Evolutionary conservation across 2,888 invertebrate species (phyloP), one percentile per base, ranked within the genome.

Genomic region (Gonocerus acuteangulatus): DNA sequence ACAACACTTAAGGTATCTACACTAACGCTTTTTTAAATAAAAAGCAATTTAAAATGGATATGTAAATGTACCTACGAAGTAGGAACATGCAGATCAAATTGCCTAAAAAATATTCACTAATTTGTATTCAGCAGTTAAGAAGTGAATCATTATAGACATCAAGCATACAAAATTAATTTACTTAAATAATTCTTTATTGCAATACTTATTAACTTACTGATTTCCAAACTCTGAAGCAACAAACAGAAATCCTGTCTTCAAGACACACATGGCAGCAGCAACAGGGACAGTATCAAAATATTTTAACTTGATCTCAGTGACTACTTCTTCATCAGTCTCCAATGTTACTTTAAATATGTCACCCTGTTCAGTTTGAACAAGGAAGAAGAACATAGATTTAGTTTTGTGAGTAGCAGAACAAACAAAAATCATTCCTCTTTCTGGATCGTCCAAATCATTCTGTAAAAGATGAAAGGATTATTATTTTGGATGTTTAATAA

Each of bases 211-310:
- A 66, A 89, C 95, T 89, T 80, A 96, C 95, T 99, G 99, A 78
- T 99, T 99, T 70, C 97, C 97, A 82, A 97, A 99, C 77, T 99
- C 99, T 23, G 93, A 89, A 1, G 97, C 97, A 9, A 97, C 91
- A 78, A 99, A 99, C 16, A 99, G 77, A 74, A 99, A 99, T 1
- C 99, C 99, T 61, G 97, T 97, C 75, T 97, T 97, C 64, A 99
- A 77, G 23, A 99, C 97, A 77, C 96, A 96, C 90, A 99, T 90
- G 0, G 95, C 85, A 16, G 91, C 83, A 0, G 99, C 94, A 2
- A 96, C 94, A 6, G 99, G 96, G 2, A 97, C 95, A 0, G 99
- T 99, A 73, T 99, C 99, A 76, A 99, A 99, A 76, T 99, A 99
- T 73, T 99, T 99, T 11, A 99, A 77, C 71, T 95, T 95, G 66